These are phyloP conservation scores for Penaeus chinensis DNA, from an alignment of 1,140 invertebrate species.

Conservation along the genomic window DNA sequence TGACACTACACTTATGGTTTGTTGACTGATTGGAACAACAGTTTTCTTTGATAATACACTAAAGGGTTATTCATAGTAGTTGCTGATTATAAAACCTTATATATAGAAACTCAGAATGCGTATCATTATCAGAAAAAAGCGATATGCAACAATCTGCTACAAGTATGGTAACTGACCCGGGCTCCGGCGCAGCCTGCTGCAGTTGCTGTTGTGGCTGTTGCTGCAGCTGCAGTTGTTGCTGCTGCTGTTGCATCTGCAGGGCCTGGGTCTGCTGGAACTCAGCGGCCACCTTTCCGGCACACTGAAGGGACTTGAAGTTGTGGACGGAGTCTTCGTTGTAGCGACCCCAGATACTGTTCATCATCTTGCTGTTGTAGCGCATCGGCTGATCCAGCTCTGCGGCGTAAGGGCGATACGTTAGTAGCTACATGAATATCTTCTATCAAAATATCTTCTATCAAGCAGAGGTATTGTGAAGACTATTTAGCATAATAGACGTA, in stretches of 20 bases:
- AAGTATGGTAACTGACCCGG: background rate
- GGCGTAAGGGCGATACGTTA: background rate
- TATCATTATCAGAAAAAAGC: background rate
- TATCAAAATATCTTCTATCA: no score
- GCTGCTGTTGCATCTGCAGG: background rate
- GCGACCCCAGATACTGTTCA: slow-evolving; percentile 90
- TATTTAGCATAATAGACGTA: no score
- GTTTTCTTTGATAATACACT: background rate
- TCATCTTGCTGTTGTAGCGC: slow-evolving; percentile 86
- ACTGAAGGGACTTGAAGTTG: slow-evolving; percentile 76
- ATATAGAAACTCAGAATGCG: background rate
- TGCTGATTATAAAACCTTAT: no score
- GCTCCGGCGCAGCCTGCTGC: background rate
- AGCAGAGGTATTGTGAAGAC: no score
- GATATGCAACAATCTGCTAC: background rate
- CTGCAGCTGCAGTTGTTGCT: slow-evolving; percentile 1
- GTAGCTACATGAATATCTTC: no score
- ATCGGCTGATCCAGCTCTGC: slow-evolving; percentile 70
- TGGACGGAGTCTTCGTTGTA: slow-evolving; percentile 88
- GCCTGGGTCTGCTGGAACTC: background rate
- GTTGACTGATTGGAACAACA: background rate
- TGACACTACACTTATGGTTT: background rate
- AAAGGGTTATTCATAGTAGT: background rate
- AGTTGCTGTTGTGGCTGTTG: background rate
- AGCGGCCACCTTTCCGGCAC: slow-evolving; percentile 25